Evolutionary conservation across 2,113 vertebrate species (phyloP).

Genomic region (Gadus chalcogrammus): DNA sequence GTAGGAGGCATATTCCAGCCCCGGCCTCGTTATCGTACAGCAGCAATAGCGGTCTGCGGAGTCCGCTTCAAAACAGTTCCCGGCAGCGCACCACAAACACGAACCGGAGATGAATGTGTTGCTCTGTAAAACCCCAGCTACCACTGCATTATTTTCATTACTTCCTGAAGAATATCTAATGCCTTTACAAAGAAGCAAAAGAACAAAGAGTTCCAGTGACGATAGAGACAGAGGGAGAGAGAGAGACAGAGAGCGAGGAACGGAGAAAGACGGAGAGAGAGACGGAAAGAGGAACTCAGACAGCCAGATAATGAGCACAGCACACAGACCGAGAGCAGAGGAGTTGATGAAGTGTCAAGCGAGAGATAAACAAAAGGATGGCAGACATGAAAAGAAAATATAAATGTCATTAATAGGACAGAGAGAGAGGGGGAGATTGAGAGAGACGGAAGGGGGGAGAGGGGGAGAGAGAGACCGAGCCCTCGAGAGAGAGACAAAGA

Average conservation of each 20-base stretch:
- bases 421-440: neutral
- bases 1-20: no score
- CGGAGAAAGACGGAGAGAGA: neutral
- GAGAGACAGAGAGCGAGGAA: neutral
- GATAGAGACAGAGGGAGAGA: neutral
- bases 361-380: neutral
- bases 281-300: neutral
- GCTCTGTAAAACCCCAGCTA: no score
- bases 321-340: neutral
- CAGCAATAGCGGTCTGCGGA: no score
- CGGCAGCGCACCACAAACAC: no score
- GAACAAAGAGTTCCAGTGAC: neutral
- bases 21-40: no score
- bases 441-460: neutral
- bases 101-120: no score
- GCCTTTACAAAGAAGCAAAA: neutral
- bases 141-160: no score
- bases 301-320: neutral
- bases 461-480: neutral
- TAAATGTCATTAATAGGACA: neutral
- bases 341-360: neutral
- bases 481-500: neutral
- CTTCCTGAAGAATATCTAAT: neutral
- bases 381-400: neutral
- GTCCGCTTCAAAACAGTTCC: no score